A percentile compares a stretch with the other conserved stretches of the same genome.
Evolutionary conservation across 2,888 invertebrate species (phyloP).

Genomic region (Drosophila prolongata): DNA sequence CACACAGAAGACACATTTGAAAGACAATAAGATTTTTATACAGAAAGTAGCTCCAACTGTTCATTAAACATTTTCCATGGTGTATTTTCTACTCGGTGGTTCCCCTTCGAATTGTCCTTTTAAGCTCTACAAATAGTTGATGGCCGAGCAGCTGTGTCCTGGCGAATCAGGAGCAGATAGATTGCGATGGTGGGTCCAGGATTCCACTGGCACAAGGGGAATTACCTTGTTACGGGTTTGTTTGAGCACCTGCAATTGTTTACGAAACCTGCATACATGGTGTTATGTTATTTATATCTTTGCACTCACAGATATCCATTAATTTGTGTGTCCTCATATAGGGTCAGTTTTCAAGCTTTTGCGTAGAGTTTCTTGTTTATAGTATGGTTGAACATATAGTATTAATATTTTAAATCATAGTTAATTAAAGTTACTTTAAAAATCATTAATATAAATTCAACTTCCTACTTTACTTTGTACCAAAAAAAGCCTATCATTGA

Average conservation of each 20-base stretch:
- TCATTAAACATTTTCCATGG: rapidly evolving
- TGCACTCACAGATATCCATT: not conserved
- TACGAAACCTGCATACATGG: not conserved
- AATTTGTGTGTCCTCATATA: too few relatives aligned
- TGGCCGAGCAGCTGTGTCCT: conserved; percentile 56
- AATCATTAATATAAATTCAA: too few relatives aligned
- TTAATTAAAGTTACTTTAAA: too few relatives aligned
- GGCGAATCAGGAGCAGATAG: conserved; percentile 36
- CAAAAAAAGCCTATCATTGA: too few relatives aligned
- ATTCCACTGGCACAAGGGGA: conserved; percentile 2
- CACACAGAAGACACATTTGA: too few relatives aligned
- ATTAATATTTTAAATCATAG: too few relatives aligned
- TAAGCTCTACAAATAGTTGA: conserved; percentile 71
- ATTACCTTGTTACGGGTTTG: conserved; percentile 19
- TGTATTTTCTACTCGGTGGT: conserved; percentile 25
- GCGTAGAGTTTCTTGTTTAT: too few relatives aligned
- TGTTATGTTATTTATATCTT: conserved; percentile 1
- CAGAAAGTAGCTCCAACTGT: not conserved
- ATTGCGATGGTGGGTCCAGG: conserved; percentile 18
- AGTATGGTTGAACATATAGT: too few relatives aligned
- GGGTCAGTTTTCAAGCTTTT: too few relatives aligned
- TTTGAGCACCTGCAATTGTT: conserved; percentile 34
- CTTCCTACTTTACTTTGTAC: too few relatives aligned
- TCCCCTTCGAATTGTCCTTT: conserved; percentile 58
- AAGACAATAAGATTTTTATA: too few relatives aligned